Evolutionary conservation across 2,797 vertebrate genomes (phyloP).

Genomic region (Gymnocypris eckloni): DNA sequence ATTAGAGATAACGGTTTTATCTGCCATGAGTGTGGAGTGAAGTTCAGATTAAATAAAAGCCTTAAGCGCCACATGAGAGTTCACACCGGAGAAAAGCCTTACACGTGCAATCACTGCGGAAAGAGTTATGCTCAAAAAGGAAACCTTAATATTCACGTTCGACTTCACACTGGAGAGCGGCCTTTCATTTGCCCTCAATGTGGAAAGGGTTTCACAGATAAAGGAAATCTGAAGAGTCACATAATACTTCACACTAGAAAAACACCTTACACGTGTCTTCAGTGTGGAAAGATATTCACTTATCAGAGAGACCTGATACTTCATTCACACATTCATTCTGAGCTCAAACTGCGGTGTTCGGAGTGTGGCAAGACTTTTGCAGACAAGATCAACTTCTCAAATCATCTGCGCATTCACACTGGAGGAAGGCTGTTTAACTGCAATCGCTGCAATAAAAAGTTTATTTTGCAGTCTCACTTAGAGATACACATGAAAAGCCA

Average conservation of each 20-base stretch:
- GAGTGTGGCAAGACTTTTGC: neutral
- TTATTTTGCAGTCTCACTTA: neutral
- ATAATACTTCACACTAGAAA: neutral
- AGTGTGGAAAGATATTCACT: neutral
- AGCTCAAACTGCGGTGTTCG: neutral
- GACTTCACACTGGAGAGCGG: conserved; percentile 18
- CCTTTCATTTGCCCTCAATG: conserved; percentile 12
- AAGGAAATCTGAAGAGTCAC: conserved; percentile 17
- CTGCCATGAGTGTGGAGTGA: neutral
- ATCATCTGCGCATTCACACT: neutral
- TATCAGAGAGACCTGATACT: conserved; percentile 10
- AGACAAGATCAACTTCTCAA: conserved; percentile 8
- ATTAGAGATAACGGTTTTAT: no score
- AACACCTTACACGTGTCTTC: neutral
- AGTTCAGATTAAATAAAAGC: neutral
- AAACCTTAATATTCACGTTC: neutral
- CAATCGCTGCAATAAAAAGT: neutral
- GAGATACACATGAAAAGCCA: conserved; percentile 10
- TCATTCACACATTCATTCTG: neutral
- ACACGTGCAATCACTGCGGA: neutral
- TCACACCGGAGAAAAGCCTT: conserved; percentile 12
- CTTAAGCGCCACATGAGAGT: conserved; percentile 19
- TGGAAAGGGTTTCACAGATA: conserved; percentile 5
- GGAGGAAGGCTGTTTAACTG: neutral
- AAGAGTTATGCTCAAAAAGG: conserved; percentile 17